Evolutionary conservation across 2,797 vertebrate species (phyloP).

Genomic region (Muraenolepis orangiensis): DNA sequence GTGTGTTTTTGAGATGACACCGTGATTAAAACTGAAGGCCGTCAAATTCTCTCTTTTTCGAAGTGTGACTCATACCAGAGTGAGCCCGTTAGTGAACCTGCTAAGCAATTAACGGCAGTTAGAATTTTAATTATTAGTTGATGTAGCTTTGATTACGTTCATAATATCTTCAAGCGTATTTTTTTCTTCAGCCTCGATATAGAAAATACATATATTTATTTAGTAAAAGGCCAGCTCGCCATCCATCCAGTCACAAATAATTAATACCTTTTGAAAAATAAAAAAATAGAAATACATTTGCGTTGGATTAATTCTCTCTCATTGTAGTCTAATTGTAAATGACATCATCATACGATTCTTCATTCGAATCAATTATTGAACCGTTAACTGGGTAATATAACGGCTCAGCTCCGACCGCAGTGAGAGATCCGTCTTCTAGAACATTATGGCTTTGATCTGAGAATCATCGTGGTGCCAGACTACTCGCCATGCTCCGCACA

Average conservation of each 20-base stretch:
- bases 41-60: no score
- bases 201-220: no score
- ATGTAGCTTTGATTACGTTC: no score
- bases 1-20: no score
- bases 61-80: no score
- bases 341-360: not conserved
- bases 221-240: no score
- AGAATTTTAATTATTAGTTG: no score
- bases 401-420: not conserved
- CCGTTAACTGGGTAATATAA: not conserved
- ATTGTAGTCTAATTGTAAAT: not conserved
- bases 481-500: not conserved
- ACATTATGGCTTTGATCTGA: not conserved
- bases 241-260: not conserved
- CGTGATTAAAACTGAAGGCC: no score
- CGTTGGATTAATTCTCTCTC: not conserved
- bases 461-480: not conserved
- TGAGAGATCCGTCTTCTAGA: not conserved
- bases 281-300: not conserved
- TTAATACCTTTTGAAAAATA: not conserved
- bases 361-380: not conserved
- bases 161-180: no score
- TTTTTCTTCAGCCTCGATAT: no score
- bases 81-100: no score
- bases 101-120: no score